Percentiles rank a stretch among this genome's conserved stretches.
Conservation (phyloP, 2,888 invertebrate genomes). For the Bombyx huttoni region DNA sequence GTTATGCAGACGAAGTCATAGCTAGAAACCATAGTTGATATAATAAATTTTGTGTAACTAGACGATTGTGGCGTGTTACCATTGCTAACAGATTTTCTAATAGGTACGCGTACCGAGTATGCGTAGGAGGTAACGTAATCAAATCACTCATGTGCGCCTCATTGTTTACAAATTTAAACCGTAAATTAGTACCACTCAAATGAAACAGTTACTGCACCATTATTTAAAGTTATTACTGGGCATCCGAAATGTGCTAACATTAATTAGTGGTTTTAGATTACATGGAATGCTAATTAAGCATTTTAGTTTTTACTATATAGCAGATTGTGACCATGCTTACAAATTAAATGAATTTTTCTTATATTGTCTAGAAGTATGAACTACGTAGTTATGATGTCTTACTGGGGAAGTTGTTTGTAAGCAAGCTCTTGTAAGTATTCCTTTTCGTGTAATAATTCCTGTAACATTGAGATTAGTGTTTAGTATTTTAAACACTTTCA, state of each 20-base stretch:
- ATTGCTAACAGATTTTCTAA: slow-evolving; percentile 17
- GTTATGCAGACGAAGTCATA: no score
- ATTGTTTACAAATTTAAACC: slow-evolving; percentile 33
- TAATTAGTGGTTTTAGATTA: slow-evolving; percentile 1
- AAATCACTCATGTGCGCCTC: slow-evolving; percentile 28
- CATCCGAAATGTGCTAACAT: neutral
- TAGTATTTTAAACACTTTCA: no score
- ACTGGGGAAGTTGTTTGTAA: no score
- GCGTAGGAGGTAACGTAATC: slow-evolving; percentile 29
- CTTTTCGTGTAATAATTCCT: no score
- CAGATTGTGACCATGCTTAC: no score
- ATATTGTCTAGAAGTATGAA: no score
- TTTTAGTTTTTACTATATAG: no score
- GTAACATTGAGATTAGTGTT: no score
- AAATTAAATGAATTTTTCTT: no score
- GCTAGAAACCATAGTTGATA: no score
- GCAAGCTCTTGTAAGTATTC: no score
- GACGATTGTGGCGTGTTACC: slow-evolving; percentile 6
- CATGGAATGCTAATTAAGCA: neutral
- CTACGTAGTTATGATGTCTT: no score
- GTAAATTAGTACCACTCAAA: slow-evolving; percentile 26
- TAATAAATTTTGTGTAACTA: neutral
- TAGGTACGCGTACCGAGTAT: slow-evolving; percentile 8
- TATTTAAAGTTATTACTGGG: slow-evolving; percentile 4
- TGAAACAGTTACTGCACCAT: slow-evolving; percentile 4